Conservation (phyloP, 2,113 vertebrate species). For the Prionailurus bengalensis region DNA sequence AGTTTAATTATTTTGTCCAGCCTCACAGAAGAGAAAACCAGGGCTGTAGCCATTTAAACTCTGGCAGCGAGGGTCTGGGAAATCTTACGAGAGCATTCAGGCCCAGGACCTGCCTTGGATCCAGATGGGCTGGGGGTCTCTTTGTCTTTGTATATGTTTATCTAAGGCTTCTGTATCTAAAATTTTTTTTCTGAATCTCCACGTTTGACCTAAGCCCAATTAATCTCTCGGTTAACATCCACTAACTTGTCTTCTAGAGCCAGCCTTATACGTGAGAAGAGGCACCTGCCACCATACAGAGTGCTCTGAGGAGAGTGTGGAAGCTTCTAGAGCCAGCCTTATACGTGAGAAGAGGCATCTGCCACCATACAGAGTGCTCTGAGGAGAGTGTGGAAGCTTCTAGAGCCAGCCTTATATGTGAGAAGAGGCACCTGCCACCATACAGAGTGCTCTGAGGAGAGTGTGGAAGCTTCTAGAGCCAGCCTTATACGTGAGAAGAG, state of each 20-base stretch:
- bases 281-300: background rate
- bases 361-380: background rate
- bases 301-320: background rate
- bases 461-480: background rate
- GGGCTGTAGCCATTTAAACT: background rate
- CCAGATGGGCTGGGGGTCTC: background rate
- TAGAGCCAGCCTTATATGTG: background rate
- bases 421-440: background rate
- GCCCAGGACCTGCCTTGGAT: background rate
- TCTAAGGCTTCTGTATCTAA: background rate
- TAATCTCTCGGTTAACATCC: background rate
- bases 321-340: background rate
- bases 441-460: background rate
- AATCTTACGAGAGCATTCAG: background rate
- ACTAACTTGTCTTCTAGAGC: background rate
- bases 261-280: background rate
- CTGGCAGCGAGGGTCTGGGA: conserved; percentile 27
- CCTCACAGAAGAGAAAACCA: conserved; percentile 25
- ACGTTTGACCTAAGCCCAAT: background rate
- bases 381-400: background rate
- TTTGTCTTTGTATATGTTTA: conserved; percentile 12
- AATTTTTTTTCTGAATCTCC: background rate
- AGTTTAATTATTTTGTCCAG: conserved; percentile 12
- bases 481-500: background rate
- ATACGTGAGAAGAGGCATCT: background rate